phyloP scores from a whole-genome alignment of 2,113 vertebrate species.

The Oncorhynchus gorbuscha region DNA sequence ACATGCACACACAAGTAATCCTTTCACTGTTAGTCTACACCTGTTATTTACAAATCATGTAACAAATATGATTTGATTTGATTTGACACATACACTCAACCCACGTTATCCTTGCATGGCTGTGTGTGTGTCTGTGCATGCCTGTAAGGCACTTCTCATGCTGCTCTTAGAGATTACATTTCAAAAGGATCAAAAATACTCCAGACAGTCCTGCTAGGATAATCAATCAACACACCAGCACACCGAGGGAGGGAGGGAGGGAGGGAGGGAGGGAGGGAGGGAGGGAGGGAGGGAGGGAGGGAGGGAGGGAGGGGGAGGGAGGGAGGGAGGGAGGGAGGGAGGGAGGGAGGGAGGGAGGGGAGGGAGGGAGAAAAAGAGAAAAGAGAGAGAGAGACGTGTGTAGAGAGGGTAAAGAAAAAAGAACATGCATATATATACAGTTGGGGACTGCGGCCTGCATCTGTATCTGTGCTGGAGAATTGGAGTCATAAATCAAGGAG shows the following conservation, averaged over 20 bases:
- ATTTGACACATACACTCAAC: neutral
- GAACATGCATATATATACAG: slow-evolving; percentile 72
- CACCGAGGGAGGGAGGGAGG: slow-evolving; percentile 7
- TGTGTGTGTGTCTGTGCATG: neutral
- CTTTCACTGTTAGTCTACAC: too few species aligned
- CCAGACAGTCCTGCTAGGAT: slow-evolving; percentile 69
- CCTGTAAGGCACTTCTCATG: slow-evolving; percentile 44
- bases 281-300: slow-evolving; percentile 16
- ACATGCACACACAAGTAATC: too few species aligned
- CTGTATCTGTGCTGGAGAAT: slow-evolving; percentile 67
- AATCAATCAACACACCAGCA: slow-evolving; percentile 72
- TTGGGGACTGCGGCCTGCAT: slow-evolving; percentile 69
- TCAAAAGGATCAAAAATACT: slow-evolving; percentile 74
- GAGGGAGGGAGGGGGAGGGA: neutral
- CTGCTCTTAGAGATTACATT: slow-evolving; percentile 73
- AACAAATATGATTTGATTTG: too few species aligned
- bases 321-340: slow-evolving; percentile 21
- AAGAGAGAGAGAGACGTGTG: slow-evolving; percentile 10
- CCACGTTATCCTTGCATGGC: neutral
- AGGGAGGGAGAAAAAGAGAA: neutral
- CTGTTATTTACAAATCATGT: too few species aligned
- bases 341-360: neutral
- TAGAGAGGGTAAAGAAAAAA: slow-evolving; percentile 40
- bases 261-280: slow-evolving; percentile 3
- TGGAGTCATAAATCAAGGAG: slow-evolving; percentile 80